Evolutionary conservation across 2,888 invertebrate species (phyloP).

Genomic region (Dioctria rufipes): DNA sequence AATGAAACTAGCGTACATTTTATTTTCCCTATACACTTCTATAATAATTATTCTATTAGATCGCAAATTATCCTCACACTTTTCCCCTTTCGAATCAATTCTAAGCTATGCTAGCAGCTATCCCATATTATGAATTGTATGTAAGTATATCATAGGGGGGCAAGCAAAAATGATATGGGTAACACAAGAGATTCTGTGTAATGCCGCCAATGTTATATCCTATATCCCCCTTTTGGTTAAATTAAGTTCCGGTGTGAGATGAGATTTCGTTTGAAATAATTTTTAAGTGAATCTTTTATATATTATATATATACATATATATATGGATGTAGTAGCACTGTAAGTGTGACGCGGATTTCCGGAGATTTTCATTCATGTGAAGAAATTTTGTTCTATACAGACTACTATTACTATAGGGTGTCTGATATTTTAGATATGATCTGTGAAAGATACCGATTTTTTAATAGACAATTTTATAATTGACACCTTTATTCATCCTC

Average conservation of each 20-base stretch:
- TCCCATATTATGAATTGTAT: no score
- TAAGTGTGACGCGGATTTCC: constrained; percentile 42
- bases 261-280: constrained; percentile 19
- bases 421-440: no score
- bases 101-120: not conserved
- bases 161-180: no score
- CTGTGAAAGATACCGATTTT: no score
- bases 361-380: constrained; percentile 22
- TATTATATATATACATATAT: no score
- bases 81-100: constrained; percentile 17
- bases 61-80: constrained; percentile 43
- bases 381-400: not conserved
- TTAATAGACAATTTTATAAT: no score
- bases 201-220: not conserved
- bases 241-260: constrained; percentile 29
- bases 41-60: constrained; percentile 37
- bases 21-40: no score
- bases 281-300: constrained; percentile 26
- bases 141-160: not conserved
- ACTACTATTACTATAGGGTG: no score
- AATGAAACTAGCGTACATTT: no score
- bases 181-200: no score
- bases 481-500: no score
- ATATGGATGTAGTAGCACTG: constrained; percentile 6
- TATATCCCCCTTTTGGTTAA: constrained; percentile 15